Evolutionary conservation across 2,888 invertebrate genomes (phyloP), one percentile per base, ranked within the genome.

Genomic region (Lymantria dispar): DNA sequence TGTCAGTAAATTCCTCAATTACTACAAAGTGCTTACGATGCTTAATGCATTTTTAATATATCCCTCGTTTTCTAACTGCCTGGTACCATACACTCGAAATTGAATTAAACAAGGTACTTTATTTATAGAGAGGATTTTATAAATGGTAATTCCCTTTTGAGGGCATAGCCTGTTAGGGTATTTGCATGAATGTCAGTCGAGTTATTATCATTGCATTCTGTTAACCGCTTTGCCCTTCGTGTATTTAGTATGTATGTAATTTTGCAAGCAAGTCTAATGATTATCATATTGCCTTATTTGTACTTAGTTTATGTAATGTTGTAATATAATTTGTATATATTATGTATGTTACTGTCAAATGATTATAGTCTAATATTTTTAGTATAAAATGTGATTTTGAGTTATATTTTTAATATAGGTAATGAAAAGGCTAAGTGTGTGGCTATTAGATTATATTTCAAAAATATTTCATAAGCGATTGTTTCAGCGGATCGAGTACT

Each of bases 21-120:
- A 74, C 53, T 62, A 36, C 52, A 68, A 66, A 76, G 69, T 76
- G 70, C 66, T 55, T 58, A 54, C 30, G 59, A 57, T 56, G 56
- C 64, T 66, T 83, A 77, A 83, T 83, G 76, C 64, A 74, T 76
- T 83, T 83, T 81, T 83, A 82, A 83, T 76, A 76, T 68, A 68
- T 68, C 65, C 53, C 66, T 66, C 47, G 47, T 66, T 60, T 62
- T 56, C 69, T 79, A 64, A 74, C 68, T 51, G 60, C 74, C 71
- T 74, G 68, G 70, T 77, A 71, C 63, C 68, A 64, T 47, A 60
- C 57, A 51, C 42, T 39, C 45, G 48, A 54, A 38, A 38, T 38
- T 12, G 38, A 38, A 38, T 38, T 38, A n/a, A 38, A 38, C 11
- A 12, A 7, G 12, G 11, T 61, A 51, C 56, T 68, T 66, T 47